Evolutionary conservation across 1,140 invertebrate species (phyloP), one percentile per base, ranked within the genome.

Genomic region (Papilio aristodemus): DNA sequence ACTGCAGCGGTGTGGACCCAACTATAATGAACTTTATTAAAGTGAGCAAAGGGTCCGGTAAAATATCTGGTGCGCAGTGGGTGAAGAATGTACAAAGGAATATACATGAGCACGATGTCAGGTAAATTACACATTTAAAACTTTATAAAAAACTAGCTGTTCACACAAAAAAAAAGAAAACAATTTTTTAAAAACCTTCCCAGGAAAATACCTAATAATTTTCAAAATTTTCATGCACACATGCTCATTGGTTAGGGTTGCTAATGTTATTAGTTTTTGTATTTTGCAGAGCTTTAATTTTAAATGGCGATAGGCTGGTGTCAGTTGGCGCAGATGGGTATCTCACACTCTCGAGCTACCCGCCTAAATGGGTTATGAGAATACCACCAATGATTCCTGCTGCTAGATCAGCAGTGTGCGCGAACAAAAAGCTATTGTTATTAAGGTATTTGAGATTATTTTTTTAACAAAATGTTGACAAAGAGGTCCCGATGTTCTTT

Each of bases 61-160:
- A 83, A 32, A 32, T 32, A 32, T 32, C 74, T 4, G 76, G 79
- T 19, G 76, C 89, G 2, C 93, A 93, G 59, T 98, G 97, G 97
- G 94, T 97, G 0, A 95, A 95, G 84, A 95, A 95, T 67, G 93
- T 95, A 8, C 95, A 96, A 75, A 93, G 95, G 68, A 93, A 94
- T 77, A 94, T 96, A 36, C 97, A 98, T 87, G 94, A 95, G 22
- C 96, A 98, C 86, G 97, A 98, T 91, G 96, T 98, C 0, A 92
- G 92, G 86, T 92, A 81, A 76, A 59, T 69, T 32, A 67, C 37
- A 70, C 4, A 9, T 2, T 19, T 46, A 46, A 19, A 10, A 8
- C 3, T 43, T 1, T 13, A n/a, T 43, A n/a, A n/a, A 41, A n/a
- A 41, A 39, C 11, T 5, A 17, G n/a, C n/a, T 46, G 14, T 17